Percentiles rank a stretch among this genome's conserved stretches.
Evolutionary conservation across 2,113 vertebrate species (phyloP).

Genomic region (Myiozetetes cayanensis): DNA sequence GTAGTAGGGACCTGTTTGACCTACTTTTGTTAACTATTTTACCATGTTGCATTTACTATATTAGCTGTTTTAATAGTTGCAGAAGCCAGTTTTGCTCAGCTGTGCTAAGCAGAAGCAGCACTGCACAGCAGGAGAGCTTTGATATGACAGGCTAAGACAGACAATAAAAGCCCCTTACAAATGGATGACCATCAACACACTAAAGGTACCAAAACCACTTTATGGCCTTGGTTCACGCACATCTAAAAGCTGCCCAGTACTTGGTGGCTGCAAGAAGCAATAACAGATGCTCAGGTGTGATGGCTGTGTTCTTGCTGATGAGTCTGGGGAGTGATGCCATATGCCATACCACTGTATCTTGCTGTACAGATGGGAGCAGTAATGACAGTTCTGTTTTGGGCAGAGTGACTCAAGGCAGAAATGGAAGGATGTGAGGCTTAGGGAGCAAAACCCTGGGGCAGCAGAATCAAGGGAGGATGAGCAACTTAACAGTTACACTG

Average conservation of each 20-base stretch:
- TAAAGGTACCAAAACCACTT: neutral
- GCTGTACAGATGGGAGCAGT: neutral
- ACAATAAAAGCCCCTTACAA: neutral
- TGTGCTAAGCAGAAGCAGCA: neutral
- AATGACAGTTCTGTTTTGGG: neutral
- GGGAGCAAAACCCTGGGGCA: neutral
- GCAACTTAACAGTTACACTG: neutral
- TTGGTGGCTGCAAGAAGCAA: neutral
- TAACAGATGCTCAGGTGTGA: neutral
- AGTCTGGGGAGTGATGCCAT: neutral
- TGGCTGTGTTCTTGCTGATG: fast-evolving
- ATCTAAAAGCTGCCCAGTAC: neutral
- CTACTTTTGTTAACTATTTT: neutral
- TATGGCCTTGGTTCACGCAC: neutral
- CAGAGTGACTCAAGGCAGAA: neutral
- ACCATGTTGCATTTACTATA: neutral
- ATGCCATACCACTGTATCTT: neutral
- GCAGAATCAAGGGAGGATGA: neutral
- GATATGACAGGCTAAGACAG: neutral
- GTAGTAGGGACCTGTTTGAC: neutral
- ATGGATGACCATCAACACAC: neutral
- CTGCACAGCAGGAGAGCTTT: neutral
- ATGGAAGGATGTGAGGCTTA: neutral
- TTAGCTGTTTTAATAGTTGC: neutral
- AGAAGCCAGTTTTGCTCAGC: neutral